Conservation (phyloP, 1,140 invertebrate genomes). For the Dendrolimus kikuchii region DNA sequence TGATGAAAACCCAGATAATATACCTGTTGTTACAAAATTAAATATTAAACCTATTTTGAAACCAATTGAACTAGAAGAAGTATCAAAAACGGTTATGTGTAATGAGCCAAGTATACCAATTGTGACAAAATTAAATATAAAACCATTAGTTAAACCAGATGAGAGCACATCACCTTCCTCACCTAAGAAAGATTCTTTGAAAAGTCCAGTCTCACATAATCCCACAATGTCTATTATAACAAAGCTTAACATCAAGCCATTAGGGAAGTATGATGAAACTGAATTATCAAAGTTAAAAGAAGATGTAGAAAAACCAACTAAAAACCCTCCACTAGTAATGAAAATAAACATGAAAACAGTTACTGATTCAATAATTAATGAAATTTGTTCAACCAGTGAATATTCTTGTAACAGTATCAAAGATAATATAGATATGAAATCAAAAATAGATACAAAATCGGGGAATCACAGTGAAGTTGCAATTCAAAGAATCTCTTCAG, state of each 20-base stretch:
- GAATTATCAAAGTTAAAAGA: slow-evolving; percentile 29
- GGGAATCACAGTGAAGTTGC: not conserved
- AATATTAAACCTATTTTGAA: slow-evolving; percentile 62
- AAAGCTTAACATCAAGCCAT: slow-evolving; percentile 28
- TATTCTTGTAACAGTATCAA: slow-evolving; percentile 18
- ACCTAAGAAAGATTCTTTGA: slow-evolving; percentile 39
- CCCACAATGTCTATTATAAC: slow-evolving; percentile 26
- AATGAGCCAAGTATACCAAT: slow-evolving; percentile 48
- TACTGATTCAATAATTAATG: slow-evolving; percentile 32
- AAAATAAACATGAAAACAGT: slow-evolving; percentile 61
- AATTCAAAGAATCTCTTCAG: not conserved
- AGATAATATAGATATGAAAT: slow-evolving; percentile 6
- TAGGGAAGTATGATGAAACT: slow-evolving; percentile 20
- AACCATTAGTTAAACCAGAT: slow-evolving; percentile 48
- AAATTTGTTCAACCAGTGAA: slow-evolving; percentile 21
- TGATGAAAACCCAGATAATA: slow-evolving; percentile 58
- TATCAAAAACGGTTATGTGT: slow-evolving; percentile 23
- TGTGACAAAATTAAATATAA: slow-evolving; percentile 57
- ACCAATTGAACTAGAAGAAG: slow-evolving; percentile 35
- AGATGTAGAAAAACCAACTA: slow-evolving; percentile 27
- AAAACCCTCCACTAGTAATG: slow-evolving; percentile 61
- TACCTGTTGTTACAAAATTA: slow-evolving; percentile 53
- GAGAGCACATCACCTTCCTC: slow-evolving; percentile 32
- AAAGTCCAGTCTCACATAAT: slow-evolving; percentile 25
- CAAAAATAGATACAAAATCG: slow-evolving; percentile 34